Base-by-base conservation (phyloP, 1,140 invertebrate species). In the Popillia japonica region DNA sequence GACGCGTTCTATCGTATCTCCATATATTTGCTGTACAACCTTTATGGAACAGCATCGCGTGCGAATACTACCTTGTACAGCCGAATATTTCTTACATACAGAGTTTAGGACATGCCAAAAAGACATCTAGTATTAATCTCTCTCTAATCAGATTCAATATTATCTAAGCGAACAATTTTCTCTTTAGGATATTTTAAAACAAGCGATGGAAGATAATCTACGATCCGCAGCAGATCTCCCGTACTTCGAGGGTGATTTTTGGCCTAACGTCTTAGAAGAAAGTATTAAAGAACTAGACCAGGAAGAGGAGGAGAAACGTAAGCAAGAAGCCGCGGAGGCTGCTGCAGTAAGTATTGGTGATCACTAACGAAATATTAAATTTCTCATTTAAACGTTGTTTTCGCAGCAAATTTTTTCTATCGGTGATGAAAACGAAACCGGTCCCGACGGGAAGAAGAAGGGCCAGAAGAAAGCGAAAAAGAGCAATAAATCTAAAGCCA, bases 191-290 rank as follows among this genome's bases (percentile, higher is more conserved):
- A 99, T 99, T 84, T 90, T 98, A 23, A 99, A 99, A 88, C 97
- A 99, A 93, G 98, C 98, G 6, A 95, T 98, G 91, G 99, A 99
- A 89, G 98, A 99, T 86, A 97, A 96, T 86, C 89, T 99, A 80
- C 92, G 92, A 75, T 98, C 96, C 77, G 97, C 98, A 34, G 96
- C 96, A n/a, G 97, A 99, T 85, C 89, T 99, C 83, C 98, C 99
- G 0, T 99, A 99, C 87, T 99, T 99, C 87, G 98, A 99, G 89
- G 99, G 99, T 61, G 99, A 99, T 88, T 99, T 99, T 88, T 99
- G 99, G 99, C 99, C 99, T 7, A 99, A 99, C 88, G 97, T 99
- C 9, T 89, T 99, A 8, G 99, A 99, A 89, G 98, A 99, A 86
- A 98, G 96, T 86, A 99, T 99, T 77, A 99, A 99, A 87, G 98